Percentiles rank a stretch among this genome's conserved stretches.
Evolutionary conservation across 2,888 invertebrate genomes (phyloP).

Genomic region (Plemyria rubiginata): DNA sequence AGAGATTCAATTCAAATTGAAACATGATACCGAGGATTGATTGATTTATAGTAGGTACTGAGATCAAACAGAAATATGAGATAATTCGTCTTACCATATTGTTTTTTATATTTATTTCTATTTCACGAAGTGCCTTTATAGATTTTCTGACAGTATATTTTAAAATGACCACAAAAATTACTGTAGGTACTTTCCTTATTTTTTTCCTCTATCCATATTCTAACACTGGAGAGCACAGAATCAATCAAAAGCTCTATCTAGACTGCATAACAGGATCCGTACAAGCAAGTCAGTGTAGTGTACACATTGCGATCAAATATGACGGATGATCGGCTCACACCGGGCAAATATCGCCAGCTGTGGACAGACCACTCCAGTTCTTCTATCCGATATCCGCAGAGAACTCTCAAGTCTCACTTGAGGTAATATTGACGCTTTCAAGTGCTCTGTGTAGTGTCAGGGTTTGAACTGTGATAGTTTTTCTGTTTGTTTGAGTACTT

Average conservation of each 20-base stretch:
- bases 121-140: background rate
- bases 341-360: conserved; percentile 56
- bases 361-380: conserved; percentile 70
- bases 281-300: conserved; percentile 22
- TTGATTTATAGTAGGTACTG: too few species aligned
- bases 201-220: background rate
- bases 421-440: conserved; percentile 34
- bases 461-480: conserved; percentile 35
- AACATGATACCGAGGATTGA: background rate
- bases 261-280: conserved; percentile 21
- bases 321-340: conserved; percentile 53
- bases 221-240: background rate
- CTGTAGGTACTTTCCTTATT: background rate
- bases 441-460: conserved; percentile 28
- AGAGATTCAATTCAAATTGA: background rate
- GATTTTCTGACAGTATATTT: background rate
- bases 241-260: conserved; percentile 10
- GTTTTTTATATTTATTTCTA: background rate
- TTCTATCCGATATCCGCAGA: conserved; percentile 62
- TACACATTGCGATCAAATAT: conserved; percentile 52
- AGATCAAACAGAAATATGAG: too few species aligned
- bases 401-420: conserved; percentile 44
- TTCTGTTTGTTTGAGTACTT: conserved; percentile 5
- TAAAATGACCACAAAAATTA: background rate
- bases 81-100: too few species aligned